These are phyloP conservation scores for Chrysogorgia sp. DNA, from an alignment of 92 coral and sea anemone genomes.

Conservation along the genomic window DNA sequence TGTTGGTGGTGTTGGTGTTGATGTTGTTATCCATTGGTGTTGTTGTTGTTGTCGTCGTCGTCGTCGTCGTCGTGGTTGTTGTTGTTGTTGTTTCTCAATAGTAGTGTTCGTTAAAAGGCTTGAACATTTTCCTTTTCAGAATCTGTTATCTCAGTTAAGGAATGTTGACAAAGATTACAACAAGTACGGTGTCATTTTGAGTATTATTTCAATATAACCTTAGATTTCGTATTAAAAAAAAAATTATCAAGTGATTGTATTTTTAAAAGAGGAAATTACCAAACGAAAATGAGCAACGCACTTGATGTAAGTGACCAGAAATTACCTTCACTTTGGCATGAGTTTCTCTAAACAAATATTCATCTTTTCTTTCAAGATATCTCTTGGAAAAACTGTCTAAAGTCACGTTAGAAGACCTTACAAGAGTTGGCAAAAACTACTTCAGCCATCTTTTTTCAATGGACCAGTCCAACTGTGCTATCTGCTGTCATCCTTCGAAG, in stretches of 20 bases:
- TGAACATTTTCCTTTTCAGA: constrained; percentile 65
- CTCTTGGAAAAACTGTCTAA: constrained; percentile 67
- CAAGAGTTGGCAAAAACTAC: constrained; percentile 76
- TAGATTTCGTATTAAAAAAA: no score
- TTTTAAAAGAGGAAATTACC: neutral
- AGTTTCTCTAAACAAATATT: no score
- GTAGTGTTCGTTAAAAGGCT: neutral
- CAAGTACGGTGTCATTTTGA: constrained; percentile 57
- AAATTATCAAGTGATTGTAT: no score
- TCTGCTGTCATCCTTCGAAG: constrained; percentile 93
- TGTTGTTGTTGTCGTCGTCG: no score
- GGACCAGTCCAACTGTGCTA: constrained; percentile 78
- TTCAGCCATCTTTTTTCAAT: constrained; percentile 79
- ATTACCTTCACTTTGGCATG: no score
- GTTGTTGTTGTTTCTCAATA: neutral
- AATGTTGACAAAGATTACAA: constrained; percentile 81
- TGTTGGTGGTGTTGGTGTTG: no score
- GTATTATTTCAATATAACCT: no score
- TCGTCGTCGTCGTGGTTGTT: no score
- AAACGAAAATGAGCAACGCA: neutral
- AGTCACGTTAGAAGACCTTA: constrained; percentile 76
- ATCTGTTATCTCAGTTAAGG: constrained; percentile 76
- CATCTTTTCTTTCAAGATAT: constrained; percentile 53
- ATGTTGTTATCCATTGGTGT: no score
- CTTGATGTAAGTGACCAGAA: no score